Conservation (phyloP, 2,888 invertebrate genomes). For the Sinopyrophorus schimmeli region DNA sequence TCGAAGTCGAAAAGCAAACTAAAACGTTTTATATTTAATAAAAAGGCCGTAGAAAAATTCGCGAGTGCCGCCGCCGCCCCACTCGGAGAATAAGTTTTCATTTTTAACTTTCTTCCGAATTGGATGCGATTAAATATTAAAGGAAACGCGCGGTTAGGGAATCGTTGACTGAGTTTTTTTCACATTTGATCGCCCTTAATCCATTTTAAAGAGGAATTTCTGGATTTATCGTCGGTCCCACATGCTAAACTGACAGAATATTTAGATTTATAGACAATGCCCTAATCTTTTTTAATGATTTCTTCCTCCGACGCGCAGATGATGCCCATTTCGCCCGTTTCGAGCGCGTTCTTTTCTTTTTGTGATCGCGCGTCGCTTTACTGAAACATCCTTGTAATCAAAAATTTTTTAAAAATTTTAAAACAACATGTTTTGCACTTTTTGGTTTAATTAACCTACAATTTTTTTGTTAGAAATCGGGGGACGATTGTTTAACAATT, state of each 20-base stretch:
- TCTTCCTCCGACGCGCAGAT: background rate
- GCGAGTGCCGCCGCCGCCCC: no score
- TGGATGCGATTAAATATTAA: conserved; percentile 23
- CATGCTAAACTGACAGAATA: conserved; percentile 12
- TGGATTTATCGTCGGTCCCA: conserved; percentile 11
- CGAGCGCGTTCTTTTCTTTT: background rate
- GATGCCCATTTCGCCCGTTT: background rate
- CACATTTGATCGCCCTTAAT: conserved; percentile 26
- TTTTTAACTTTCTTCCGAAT: conserved; percentile 19
- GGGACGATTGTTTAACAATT: no score
- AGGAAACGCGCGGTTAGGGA: conserved; percentile 21
- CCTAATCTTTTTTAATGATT: conserved; percentile 8
- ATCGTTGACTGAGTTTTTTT: conserved; percentile 21
- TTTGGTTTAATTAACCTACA: no score
- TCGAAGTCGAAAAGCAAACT: no score
- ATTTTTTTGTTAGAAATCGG: no score
- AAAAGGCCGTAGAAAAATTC: no score
- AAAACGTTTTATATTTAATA: no score
- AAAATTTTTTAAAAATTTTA: no score
- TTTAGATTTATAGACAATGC: conserved; percentile 14
- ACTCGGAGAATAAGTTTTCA: no score
- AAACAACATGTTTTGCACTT: no score
- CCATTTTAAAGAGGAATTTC: conserved; percentile 19
- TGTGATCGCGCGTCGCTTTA: background rate
- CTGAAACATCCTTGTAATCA: no score